Evolutionary conservation across 2,797 vertebrate species (phyloP).

Genomic region (Lagodon rhomboides): DNA sequence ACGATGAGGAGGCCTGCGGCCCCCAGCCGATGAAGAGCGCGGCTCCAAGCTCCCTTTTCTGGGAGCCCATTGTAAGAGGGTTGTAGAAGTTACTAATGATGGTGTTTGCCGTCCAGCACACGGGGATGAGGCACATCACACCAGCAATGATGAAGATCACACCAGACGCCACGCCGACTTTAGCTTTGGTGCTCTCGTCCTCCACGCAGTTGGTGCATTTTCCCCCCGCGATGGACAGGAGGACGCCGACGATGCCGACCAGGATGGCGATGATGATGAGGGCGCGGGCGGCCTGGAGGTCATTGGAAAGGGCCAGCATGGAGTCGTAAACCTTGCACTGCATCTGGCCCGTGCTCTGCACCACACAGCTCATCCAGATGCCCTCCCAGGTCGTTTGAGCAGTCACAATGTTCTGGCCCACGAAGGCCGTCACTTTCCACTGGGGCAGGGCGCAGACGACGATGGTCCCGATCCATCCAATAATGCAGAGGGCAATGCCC

Average conservation of each 20-base stretch:
- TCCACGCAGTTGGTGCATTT: slow-evolving; percentile 98
- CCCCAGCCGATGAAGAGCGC: slow-evolving; percentile 94
- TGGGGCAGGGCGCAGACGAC: slow-evolving; percentile 90
- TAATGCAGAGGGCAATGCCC: slow-evolving; percentile 89
- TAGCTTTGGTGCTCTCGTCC: slow-evolving; percentile 88
- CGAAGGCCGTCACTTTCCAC: slow-evolving; percentile 93
- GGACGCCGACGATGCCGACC: slow-evolving; percentile 86
- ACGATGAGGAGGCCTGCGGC: slow-evolving; percentile 88
- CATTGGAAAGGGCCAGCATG: slow-evolving; percentile 86
- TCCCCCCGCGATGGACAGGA: slow-evolving; percentile 87
- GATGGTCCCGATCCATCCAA: slow-evolving; percentile 93
- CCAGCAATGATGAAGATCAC: slow-evolving; percentile 88
- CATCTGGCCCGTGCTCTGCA: slow-evolving; percentile 98
- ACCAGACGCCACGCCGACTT: slow-evolving; percentile 86
- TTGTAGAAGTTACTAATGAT: slow-evolving; percentile 92
- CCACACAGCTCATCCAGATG: slow-evolving; percentile 96
- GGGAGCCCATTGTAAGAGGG: slow-evolving; percentile 72
- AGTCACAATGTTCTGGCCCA: slow-evolving; percentile 91
- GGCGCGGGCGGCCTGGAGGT: slow-evolving; percentile 93
- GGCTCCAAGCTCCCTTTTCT: slow-evolving; percentile 91
- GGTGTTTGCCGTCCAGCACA: slow-evolving; percentile 92
- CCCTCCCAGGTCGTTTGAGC: slow-evolving; percentile 93
- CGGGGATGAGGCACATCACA: slow-evolving; percentile 89
- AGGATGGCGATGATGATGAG: slow-evolving; percentile 89
- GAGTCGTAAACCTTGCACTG: slow-evolving; percentile 97